These are phyloP conservation scores for Neoascia interrupta DNA, from an alignment of 2,888 invertebrate species.

Conservation along the genomic window DNA sequence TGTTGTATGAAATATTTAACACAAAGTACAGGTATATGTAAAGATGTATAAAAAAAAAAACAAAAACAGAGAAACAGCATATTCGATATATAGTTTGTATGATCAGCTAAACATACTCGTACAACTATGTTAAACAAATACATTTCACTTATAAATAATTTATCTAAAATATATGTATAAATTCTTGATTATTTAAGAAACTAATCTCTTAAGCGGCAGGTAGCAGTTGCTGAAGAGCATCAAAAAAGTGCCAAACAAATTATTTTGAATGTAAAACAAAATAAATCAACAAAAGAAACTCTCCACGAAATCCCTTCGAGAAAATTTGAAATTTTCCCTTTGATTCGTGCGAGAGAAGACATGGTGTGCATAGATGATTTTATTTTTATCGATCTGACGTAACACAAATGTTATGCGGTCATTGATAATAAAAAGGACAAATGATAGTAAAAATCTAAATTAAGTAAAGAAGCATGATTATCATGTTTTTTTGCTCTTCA, in stretches of 20 bases:
- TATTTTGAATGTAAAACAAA: not conserved
- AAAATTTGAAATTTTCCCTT: constrained; percentile 42
- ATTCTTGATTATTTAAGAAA: no score
- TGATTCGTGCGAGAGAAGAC: constrained; percentile 34
- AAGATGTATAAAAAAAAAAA: constrained; percentile 5
- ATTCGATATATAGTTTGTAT: constrained; percentile 15
- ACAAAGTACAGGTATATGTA: constrained; percentile 19
- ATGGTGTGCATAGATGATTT: not conserved
- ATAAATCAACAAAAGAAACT: constrained; percentile 13
- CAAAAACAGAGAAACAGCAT: constrained; percentile 46
- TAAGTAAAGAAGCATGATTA: constrained; percentile 21
- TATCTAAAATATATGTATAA: constrained; percentile 57
- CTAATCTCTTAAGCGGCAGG: constrained; percentile 54
- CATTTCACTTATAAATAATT: constrained; percentile 52
- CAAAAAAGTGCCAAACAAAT: constrained; percentile 9
- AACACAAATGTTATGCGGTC: constrained; percentile 71
- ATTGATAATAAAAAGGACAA: constrained; percentile 61
- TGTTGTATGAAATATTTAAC: constrained; percentile 38
- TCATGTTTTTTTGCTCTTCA: constrained; percentile 2
- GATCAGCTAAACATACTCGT: constrained; percentile 31
- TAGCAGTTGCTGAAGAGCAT: constrained; percentile 32
- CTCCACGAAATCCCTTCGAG: constrained; percentile 42
- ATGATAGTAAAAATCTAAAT: not conserved
- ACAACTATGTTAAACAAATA: constrained; percentile 51
- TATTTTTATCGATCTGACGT: constrained; percentile 71